Conservation (phyloP, 2,113 vertebrate species). For the Bubo bubo region DNA sequence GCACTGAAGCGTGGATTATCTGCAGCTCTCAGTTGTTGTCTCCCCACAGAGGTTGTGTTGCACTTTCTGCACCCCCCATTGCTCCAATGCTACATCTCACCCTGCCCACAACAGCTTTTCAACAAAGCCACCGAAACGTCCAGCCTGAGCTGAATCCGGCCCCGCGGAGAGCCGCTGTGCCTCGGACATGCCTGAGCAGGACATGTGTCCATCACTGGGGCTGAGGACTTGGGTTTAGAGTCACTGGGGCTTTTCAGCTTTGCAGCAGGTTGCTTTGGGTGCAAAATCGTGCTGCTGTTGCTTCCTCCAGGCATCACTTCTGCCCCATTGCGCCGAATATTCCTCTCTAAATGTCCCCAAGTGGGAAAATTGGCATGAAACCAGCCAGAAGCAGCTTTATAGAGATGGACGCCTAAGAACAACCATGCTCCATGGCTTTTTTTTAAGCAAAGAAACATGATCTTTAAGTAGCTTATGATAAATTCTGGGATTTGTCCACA, state of each 20-base stretch:
- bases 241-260: neutral
- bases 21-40: neutral
- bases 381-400: neutral
- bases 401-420: neutral
- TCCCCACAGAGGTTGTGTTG: neutral
- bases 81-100: neutral
- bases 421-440: neutral
- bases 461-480: neutral
- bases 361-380: neutral
- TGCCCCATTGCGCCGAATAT: fast-evolving
- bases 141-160: neutral
- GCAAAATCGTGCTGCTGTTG: fast-evolving
- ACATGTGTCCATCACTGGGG: neutral
- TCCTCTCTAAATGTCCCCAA: fast-evolving
- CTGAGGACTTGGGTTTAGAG: neutral
- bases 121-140: neutral
- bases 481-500: neutral
- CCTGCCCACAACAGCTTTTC: neutral
- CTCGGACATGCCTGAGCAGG: fast-evolving
- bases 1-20: neutral
- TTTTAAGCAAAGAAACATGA: neutral
- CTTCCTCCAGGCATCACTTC: neutral
- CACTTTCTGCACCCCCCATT: fast-evolving
- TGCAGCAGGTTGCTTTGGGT: neutral
- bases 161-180: fast-evolving